Conservation (phyloP, 2,797 vertebrate genomes). For the Rachycentron canadum region DNA sequence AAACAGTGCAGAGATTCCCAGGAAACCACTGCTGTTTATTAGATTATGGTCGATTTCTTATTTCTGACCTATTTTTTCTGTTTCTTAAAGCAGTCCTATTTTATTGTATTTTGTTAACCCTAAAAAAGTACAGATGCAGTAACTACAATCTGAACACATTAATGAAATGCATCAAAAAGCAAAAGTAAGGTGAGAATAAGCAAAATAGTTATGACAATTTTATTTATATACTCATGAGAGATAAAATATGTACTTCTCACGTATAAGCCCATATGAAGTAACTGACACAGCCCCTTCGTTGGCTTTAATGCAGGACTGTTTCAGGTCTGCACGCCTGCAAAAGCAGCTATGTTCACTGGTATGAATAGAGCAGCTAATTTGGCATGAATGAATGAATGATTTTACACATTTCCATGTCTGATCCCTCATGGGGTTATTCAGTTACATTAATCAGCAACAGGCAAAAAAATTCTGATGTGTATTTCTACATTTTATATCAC, state of each 20-base stretch:
- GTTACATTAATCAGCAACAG: slow-evolving; percentile 8
- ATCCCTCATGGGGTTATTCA: not conserved
- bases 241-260: not conserved
- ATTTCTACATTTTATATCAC: not conserved
- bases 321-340: not conserved
- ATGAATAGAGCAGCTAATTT: not conserved
- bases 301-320: not conserved
- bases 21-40: not conserved
- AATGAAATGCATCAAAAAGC: not conserved
- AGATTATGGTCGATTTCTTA: not conserved
- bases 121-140: not conserved
- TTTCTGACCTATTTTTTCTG: not conserved
- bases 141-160: not conserved
- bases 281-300: not conserved
- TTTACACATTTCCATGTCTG: not conserved
- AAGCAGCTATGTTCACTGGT: not conserved
- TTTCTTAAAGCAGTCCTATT: not conserved
- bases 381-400: not conserved
- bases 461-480: not conserved
- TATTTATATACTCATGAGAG: not conserved
- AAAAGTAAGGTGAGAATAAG: not conserved
- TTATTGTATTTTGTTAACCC: too few relatives aligned
- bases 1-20: not conserved
- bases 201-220: too few relatives aligned
- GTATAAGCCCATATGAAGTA: not conserved